phyloP scores from a whole-genome alignment of 2,113 vertebrate species.

The Brachypodius melanocephalos region DNA sequence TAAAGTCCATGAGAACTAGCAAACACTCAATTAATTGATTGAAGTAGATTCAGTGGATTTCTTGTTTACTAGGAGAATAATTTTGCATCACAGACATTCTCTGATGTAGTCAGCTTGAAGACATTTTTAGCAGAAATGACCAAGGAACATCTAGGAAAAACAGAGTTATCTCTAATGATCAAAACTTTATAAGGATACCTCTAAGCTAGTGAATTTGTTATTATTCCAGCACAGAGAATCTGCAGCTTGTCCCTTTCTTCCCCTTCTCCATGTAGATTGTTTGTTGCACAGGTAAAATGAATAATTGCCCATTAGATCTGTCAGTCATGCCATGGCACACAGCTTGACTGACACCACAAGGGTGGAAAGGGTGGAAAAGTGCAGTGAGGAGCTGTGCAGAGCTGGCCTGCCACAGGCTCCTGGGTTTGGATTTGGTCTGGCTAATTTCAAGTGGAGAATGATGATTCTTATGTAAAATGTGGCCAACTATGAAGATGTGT shows the following conservation, averaged over 20 bases:
- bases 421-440: background rate
- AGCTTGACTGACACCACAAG: background rate
- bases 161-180: background rate
- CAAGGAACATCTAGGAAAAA: background rate
- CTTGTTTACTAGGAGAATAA: background rate
- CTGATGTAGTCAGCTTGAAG: background rate
- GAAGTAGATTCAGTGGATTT: background rate
- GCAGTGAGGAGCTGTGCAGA: background rate
- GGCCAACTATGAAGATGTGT: background rate
- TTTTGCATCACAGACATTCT: background rate
- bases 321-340: background rate
- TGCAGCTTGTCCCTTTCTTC: background rate
- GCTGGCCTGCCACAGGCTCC: background rate
- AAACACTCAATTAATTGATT: background rate
- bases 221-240: background rate
- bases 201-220: background rate
- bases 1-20: background rate
- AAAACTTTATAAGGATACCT: background rate
- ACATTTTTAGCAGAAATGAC: background rate
- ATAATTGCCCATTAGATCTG: background rate
- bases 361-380: background rate
- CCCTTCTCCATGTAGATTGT: background rate
- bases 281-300: background rate
- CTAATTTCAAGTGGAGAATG: background rate
- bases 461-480: background rate